phyloP scores from a whole-genome alignment of 2,888 invertebrate genomes.

The Aquatica leii region DNA sequence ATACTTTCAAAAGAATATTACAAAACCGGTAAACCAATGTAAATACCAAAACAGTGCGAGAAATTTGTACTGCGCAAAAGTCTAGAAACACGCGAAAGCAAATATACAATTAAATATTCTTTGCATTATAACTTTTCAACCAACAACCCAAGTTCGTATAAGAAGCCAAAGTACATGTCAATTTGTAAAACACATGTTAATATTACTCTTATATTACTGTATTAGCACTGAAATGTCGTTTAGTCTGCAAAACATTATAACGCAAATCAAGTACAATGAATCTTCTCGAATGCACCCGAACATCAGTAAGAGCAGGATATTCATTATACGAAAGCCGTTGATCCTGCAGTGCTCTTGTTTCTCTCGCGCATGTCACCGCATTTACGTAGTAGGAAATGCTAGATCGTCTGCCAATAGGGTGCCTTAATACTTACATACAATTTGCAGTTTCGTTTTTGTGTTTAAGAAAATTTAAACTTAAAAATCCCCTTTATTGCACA shows the following conservation, averaged over 20 bases:
- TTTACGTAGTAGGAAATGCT: slow-evolving; percentile 41
- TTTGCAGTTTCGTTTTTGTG: too few species aligned
- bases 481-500: too few species aligned
- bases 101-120: not conserved
- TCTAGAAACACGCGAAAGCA: slow-evolving; percentile 4
- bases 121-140: not conserved
- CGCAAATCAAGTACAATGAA: slow-evolving; percentile 13
- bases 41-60: not conserved
- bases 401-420: slow-evolving; percentile 40
- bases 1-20: not conserved
- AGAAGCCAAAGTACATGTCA: too few species aligned
- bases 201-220: slow-evolving; percentile 12
- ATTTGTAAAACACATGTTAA: too few species aligned
- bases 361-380: slow-evolving; percentile 40
- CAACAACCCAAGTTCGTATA: not conserved
- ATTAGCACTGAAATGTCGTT: slow-evolving; percentile 29
- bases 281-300: slow-evolving; percentile 26
- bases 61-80: slow-evolving; percentile 6
- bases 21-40: not conserved
- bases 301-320: slow-evolving; percentile 27
- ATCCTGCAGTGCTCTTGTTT: slow-evolving; percentile 26
- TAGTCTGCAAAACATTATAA: slow-evolving; percentile 22
- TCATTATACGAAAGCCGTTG: slow-evolving; percentile 25
- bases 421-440: too few species aligned
- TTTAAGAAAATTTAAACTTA: too few species aligned